phyloP scores from a whole-genome alignment of 2,113 vertebrate species.

The Sinocyclocheilus maitianheensis region DNA sequence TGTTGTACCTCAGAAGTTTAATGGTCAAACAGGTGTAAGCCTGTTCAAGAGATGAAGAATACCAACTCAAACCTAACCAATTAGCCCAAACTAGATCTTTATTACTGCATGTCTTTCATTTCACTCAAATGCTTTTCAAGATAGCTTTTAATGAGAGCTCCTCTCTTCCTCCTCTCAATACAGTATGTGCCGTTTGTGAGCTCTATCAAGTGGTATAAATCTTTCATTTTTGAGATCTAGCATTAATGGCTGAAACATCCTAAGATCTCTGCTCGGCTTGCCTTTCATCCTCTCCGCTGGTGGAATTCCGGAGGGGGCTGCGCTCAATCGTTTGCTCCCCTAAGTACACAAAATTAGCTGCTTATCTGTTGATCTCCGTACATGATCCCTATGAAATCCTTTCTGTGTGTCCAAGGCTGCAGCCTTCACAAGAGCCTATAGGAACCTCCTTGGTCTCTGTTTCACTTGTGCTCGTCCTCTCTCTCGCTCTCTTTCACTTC shows the following conservation, averaged over 20 bases:
- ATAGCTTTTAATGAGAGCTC: conserved; percentile 67
- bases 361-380: conserved; percentile 97
- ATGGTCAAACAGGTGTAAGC: conserved; percentile 77
- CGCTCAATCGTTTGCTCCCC: conserved; percentile 82
- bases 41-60: conserved; percentile 68
- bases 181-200: conserved; percentile 68
- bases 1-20: conserved; percentile 57
- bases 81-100: conserved; percentile 85
- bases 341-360: conserved; percentile 98
- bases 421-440: conserved; percentile 73
- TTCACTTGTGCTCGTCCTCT: conserved; percentile 13
- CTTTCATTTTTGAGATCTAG: conserved; percentile 88
- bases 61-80: conserved; percentile 68
- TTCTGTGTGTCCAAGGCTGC: conserved; percentile 78
- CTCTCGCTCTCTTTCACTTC: background rate
- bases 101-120: conserved; percentile 76
- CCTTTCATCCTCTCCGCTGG: conserved; percentile 77
- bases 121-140: conserved; percentile 79
- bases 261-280: conserved; percentile 77
- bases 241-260: conserved; percentile 83
- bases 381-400: conserved; percentile 95
- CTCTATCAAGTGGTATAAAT: conserved; percentile 85
- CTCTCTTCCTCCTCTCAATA: conserved; percentile 7
- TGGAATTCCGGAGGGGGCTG: conserved; percentile 77
- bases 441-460: conserved; percentile 38